phyloP scores from a whole-genome alignment of 2,888 invertebrate genomes.

The Pyralis farinalis region DNA sequence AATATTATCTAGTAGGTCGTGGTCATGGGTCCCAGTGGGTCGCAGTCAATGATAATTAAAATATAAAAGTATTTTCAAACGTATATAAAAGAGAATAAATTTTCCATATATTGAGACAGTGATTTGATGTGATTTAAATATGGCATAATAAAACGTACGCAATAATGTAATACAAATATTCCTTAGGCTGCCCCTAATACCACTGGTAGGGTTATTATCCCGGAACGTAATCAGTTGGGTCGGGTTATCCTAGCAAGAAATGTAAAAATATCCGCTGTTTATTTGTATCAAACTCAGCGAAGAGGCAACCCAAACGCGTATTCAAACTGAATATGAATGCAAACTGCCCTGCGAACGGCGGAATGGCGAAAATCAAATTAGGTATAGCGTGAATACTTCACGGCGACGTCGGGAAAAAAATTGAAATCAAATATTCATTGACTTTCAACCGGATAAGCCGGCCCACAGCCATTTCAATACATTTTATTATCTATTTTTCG shows the following conservation, averaged over 20 bases:
- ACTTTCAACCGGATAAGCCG: constrained; percentile 80
- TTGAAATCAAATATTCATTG: constrained; percentile 82
- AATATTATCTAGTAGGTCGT: too few relatives aligned
- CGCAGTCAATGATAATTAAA: too few relatives aligned
- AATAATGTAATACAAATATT: constrained; percentile 60
- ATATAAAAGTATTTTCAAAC: too few relatives aligned
- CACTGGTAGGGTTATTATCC: constrained; percentile 64
- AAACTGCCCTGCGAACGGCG: constrained; percentile 76
- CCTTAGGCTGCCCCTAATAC: constrained; percentile 52
- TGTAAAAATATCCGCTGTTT: constrained; percentile 80
- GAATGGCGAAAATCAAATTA: constrained; percentile 81
- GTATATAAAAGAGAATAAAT: too few relatives aligned
- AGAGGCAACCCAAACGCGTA: constrained; percentile 77
- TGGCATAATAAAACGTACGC: constrained; percentile 14
- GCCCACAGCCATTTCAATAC: constrained; percentile 78
- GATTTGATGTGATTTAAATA: constrained; percentile 21
- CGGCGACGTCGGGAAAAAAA: constrained; percentile 78
- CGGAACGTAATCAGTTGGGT: constrained; percentile 76
- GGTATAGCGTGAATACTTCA: constrained; percentile 81
- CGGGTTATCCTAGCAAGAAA: constrained; percentile 71
- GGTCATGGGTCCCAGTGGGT: too few relatives aligned
- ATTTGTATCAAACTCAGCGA: constrained; percentile 77
- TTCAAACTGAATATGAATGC: constrained; percentile 80
- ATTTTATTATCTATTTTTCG: constrained; percentile 79
- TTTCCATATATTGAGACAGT: constrained; percentile 19